Conservation (phyloP, 1,140 invertebrate genomes). For the Cydia amplana region DNA sequence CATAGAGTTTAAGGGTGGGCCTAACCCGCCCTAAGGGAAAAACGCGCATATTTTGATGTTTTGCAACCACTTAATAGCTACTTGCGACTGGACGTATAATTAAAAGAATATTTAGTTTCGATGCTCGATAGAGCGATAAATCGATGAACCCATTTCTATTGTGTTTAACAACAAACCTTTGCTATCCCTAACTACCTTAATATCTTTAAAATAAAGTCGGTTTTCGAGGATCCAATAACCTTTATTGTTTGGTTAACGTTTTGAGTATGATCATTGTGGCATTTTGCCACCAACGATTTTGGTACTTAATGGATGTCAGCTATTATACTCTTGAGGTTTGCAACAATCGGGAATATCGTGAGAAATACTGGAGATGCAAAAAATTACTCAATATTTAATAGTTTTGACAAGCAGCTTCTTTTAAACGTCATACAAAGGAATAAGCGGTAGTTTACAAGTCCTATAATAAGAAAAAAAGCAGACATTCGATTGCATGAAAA, state of each 20-base stretch:
- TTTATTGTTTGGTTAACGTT: background rate
- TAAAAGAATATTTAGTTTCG: conserved; percentile 63
- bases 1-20: conserved; percentile 44
- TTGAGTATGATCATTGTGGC: conserved; percentile 25
- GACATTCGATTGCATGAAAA: no score
- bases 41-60: conserved; percentile 59
- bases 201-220: background rate
- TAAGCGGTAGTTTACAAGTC: background rate
- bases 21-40: conserved; percentile 45
- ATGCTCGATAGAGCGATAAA: conserved; percentile 59
- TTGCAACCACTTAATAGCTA: conserved; percentile 66
- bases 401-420: conserved; percentile 12
- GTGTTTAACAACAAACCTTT: conserved; percentile 41
- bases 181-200: conserved; percentile 26
- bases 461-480: no score
- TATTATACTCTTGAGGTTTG: conserved; percentile 8
- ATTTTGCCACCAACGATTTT: conserved; percentile 29
- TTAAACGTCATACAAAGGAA: background rate
- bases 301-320: conserved; percentile 17
- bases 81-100: conserved; percentile 53
- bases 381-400: background rate
- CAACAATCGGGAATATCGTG: conserved; percentile 11
- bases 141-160: conserved; percentile 49
- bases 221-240: background rate
- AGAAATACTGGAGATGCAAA: conserved; percentile 14